Percentiles rank a stretch among this genome's conserved stretches.
phyloP scores from a whole-genome alignment of 2,797 vertebrate species.

The Alfaro cultratus region DNA sequence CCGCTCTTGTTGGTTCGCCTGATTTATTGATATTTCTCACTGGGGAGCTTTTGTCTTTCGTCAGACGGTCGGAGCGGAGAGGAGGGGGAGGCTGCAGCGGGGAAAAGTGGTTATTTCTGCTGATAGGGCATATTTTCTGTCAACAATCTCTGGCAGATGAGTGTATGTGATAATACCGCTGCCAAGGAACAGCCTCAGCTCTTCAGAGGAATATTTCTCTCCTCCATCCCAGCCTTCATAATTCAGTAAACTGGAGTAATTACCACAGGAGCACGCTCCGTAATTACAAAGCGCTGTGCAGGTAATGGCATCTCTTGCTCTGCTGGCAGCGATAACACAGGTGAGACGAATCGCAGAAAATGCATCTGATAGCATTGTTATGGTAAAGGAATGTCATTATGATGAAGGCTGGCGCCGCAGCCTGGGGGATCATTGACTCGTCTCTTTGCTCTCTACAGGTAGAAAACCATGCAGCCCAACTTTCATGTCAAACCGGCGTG shows the following conservation, averaged over 20 bases:
- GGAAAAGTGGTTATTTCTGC: conserved; percentile 71
- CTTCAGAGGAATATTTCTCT: conserved; percentile 67
- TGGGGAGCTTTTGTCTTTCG: conserved; percentile 74
- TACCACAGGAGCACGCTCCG: conserved; percentile 78
- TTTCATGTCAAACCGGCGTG: conserved; percentile 46
- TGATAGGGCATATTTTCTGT: conserved; percentile 80
- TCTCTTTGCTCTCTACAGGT: conserved; percentile 37
- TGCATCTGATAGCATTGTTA: conserved; percentile 76
- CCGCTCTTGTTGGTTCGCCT: conserved; percentile 61
- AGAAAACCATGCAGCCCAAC: conserved; percentile 5
- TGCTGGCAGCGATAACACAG: conserved; percentile 77
- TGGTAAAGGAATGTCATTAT: conserved; percentile 65
- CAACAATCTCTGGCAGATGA: conserved; percentile 80
- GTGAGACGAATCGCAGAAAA: conserved; percentile 83
- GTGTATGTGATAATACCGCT: conserved; percentile 73
- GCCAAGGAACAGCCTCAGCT: conserved; percentile 71
- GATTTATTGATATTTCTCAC: conserved; percentile 78
- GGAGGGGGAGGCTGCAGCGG: not conserved
- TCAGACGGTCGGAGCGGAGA: conserved; percentile 58
- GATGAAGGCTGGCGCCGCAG: conserved; percentile 45
- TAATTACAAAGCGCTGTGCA: conserved; percentile 78
- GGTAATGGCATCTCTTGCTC: conserved; percentile 77
- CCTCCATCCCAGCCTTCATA: conserved; percentile 49
- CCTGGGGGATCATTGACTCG: conserved; percentile 16
- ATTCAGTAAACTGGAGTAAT: conserved; percentile 81